Base-by-base conservation (phyloP, 2,113 vertebrate genomes). In the Nothobranchius furzeri region DNA sequence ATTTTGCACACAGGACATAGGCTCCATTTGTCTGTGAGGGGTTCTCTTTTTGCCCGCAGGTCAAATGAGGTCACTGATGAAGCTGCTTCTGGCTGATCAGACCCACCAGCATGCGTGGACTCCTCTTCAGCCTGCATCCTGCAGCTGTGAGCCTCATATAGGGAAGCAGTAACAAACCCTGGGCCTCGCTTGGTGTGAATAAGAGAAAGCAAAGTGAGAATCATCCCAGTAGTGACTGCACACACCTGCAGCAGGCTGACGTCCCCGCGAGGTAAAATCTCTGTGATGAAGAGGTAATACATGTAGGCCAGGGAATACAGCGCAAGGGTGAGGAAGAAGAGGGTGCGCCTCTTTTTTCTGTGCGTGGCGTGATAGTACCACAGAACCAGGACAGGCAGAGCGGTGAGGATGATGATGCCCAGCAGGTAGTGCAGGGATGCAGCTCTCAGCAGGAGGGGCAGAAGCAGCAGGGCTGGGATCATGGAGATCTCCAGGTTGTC, bases 351-450 rank as follows among this genome's bases (percentile, higher is more conserved):
- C 88, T 94, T 97, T 81, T 92, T 93, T 36, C 88, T 84, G 89
- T 99, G 98, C 0, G 96, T 99, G 91, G 96, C 94, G 83, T 96
- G 96, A 91, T 98, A 99, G 73, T 97, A 99, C 95, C 95, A 96
- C 35, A 99, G 93, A 67, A 97, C 91, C 83, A 96, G 78, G 48
- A 77, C 81, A 1, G 97, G 97, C 36, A 99, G 90, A 0, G 94
- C 92, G 0, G 92, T 94, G 64, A 98, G 60, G 68, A 95, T 54
- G 64, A 92, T 56, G 35, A 92, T 66, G 4, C 95, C 96, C 86
- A 98, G 88, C 63, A 98, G 87, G 87, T 94, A 91, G 75, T 98
- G 96, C 87, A 96, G 91, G 0, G 98, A 93, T 0, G 97, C 98
- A 15, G 96, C 55, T 1, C 91, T 94, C 5, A 99, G 92, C 57